These are phyloP conservation scores for Scalopus aquaticus DNA, from an alignment of 2,113 vertebrate species.

Conservation along the genomic window DNA sequence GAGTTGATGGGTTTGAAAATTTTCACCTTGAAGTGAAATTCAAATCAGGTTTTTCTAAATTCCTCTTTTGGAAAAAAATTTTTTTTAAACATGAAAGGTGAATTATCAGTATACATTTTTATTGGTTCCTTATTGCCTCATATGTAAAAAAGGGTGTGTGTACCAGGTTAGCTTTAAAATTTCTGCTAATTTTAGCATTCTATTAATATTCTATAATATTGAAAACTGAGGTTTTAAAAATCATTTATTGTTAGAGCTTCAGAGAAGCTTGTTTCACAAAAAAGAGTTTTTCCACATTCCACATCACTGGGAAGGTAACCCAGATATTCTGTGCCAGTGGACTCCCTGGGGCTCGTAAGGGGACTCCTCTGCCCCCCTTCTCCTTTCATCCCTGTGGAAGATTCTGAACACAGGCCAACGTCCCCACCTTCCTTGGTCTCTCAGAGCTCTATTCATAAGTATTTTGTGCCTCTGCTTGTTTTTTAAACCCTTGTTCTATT, in stretches of 20 bases:
- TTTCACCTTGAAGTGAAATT: not conserved
- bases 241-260: not conserved
- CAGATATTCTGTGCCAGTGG: not conserved
- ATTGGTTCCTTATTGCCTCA: not conserved
- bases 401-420: no score
- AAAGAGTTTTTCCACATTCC: not conserved
- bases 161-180: not conserved
- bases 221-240: not conserved
- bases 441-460: not conserved
- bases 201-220: not conserved
- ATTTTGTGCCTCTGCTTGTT: not conserved
- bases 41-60: not conserved
- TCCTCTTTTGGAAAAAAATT: not conserved
- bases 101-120: not conserved
- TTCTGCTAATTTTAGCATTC: not conserved
- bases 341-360: not conserved
- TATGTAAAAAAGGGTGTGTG: not conserved
- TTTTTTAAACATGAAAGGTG: not conserved
- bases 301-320: not conserved
- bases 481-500: not conserved
- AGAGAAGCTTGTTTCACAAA: slow-evolving; percentile 10
- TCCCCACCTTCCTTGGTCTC: not conserved
- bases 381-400: not conserved
- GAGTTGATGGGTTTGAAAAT: not conserved
- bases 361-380: not conserved